phyloP scores from a whole-genome alignment of 1,140 invertebrate species.

The Leptonema lineaticorne region DNA sequence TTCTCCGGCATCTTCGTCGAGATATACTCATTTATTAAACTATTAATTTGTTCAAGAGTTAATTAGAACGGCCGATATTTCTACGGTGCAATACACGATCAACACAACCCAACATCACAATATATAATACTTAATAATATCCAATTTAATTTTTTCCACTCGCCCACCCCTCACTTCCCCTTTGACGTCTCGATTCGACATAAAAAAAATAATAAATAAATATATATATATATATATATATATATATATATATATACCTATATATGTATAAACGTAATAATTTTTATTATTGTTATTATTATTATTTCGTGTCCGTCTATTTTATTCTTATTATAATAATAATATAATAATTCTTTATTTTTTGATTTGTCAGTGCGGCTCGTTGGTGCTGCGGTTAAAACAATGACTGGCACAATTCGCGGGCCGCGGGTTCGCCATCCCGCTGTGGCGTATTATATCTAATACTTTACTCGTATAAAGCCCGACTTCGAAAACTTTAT shows the following conservation, averaged over 20 bases:
- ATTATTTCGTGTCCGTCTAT: neutral
- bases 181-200: too few species aligned
- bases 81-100: neutral
- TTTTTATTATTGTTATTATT: conserved; percentile 11
- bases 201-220: too few species aligned
- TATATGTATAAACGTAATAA: neutral
- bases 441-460: conserved; percentile 39
- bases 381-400: conserved; percentile 38
- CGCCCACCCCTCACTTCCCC: too few species aligned
- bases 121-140: too few species aligned
- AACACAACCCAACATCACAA: too few species aligned
- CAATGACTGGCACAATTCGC: conserved; percentile 41
- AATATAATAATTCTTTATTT: conserved; percentile 31
- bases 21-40: conserved; percentile 3
- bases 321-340: neutral
- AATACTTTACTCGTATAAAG: conserved; percentile 13
- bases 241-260: neutral
- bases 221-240: too few species aligned
- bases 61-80: neutral
- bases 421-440: conserved; percentile 35
- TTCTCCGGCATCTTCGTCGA: conserved; percentile 9
- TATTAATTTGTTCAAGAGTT: conserved; percentile 18
- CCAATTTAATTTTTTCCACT: too few species aligned
- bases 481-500: conserved; percentile 24
- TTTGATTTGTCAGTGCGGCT: conserved; percentile 30